A percentile compares a stretch with the other conserved stretches of the same genome.
phyloP scores from a whole-genome alignment of 2,888 invertebrate species.

The Xestia ashworthii region DNA sequence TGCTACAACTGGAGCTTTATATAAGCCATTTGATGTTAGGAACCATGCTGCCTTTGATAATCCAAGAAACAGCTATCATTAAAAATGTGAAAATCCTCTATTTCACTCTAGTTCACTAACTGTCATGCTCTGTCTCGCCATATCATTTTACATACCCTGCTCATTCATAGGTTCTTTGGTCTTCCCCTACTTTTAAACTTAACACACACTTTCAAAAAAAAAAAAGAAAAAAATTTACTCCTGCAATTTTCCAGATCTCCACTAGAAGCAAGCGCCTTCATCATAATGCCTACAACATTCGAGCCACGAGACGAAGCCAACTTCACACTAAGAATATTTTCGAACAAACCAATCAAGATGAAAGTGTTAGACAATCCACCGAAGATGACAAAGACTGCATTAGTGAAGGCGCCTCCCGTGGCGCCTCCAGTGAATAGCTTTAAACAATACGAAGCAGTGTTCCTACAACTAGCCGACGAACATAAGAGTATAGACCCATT shows the following conservation, averaged over 20 bases:
- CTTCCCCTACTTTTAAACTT: neutral
- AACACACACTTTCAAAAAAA: neutral
- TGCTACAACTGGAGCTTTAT: neutral
- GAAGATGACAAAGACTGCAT: slow-evolving; percentile 93
- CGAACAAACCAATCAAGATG: slow-evolving; percentile 94
- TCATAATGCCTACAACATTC: slow-evolving; percentile 97
- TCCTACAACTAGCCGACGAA: slow-evolving; percentile 97
- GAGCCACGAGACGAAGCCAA: slow-evolving; percentile 97
- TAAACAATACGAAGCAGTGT: slow-evolving; percentile 97
- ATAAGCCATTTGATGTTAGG: neutral
- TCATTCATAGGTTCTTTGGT: neutral
- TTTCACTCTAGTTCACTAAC: too few relatives aligned
- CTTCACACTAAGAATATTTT: slow-evolving; percentile 96
- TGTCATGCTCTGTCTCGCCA: neutral
- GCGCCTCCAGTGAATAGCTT: slow-evolving; percentile 93
- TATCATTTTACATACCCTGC: neutral
- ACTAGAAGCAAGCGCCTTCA: slow-evolving; percentile 95
- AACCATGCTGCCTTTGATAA: neutral
- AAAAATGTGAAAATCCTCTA: neutral
- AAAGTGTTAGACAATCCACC: slow-evolving; percentile 93
- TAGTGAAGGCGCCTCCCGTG: slow-evolving; percentile 94
- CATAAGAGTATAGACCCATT: slow-evolving; percentile 97
- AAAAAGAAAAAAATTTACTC: neutral
- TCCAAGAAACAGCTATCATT: neutral
- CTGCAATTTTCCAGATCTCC: slow-evolving; percentile 91